Evolutionary conservation across 2,797 vertebrate species (phyloP), one percentile per base, ranked within the genome.

Genomic region (Pachyuromys duprasi): DNA sequence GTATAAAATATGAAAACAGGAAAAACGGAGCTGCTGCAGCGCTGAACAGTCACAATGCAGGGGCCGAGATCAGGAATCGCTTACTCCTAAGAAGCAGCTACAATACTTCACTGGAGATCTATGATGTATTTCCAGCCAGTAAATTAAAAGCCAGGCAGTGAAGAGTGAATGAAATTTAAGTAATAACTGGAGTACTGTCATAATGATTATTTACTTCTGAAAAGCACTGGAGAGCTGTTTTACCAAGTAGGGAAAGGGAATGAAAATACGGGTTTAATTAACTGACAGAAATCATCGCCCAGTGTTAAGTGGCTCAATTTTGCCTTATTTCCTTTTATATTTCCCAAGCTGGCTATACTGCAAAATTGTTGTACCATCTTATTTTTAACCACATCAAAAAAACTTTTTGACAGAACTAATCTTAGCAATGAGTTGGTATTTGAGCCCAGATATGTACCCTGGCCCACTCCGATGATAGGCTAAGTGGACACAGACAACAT

Each of bases 311-410:
- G 12, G 36, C 83, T 80, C 72, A 36, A 22, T 5, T 62, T 88
- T 92, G 83, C 70, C 18, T 8, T 60, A 33, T 28, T 91, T 82
- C 67, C 95, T 78, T 79, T 8, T 1, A 63, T 57, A 39, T 90
- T 96, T 96, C 42, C 65, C 60, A 97, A 87, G 39, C 49, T 96
- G 63, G 24, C 83, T 67, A 69, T 93, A 55, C 11, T 92, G 89
- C 70, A 94, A 86, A 97, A 95, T 69, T 72, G 45, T 17, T 17
- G 76, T 93, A 76, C 84, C 95, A 94, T 97, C 95, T 89, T 96
- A 93, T 88, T 67, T 18, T 83, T 90, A 96, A 97, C 94, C 90
- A 88, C 60, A 62, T 83, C 67, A 76, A 96, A 90, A 84, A 60
- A 76, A 49, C 94, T 45, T 90, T 65, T 95, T 60, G 57, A 93